Percentiles rank a stretch among this genome's conserved stretches.
phyloP scores from a whole-genome alignment of 2,888 invertebrate species.

The Lycia hirtaria region DNA sequence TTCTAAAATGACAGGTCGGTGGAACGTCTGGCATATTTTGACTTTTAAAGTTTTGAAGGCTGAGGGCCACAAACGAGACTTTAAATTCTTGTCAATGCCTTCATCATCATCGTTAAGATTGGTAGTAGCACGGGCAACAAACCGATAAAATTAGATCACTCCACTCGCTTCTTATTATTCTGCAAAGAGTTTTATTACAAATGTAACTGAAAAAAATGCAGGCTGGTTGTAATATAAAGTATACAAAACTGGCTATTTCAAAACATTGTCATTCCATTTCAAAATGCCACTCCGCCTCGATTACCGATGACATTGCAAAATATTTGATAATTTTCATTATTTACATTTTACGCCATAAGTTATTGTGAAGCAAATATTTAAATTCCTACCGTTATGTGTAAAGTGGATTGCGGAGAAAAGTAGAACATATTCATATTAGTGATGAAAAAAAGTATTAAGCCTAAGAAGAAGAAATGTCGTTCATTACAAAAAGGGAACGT shows the following conservation, averaged over 20 bases:
- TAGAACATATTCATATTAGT: constrained; percentile 59
- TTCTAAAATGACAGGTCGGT: neutral
- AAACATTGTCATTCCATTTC: constrained; percentile 69
- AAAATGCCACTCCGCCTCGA: constrained; percentile 66
- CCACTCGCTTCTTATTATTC: neutral
- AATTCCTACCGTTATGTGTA: constrained; percentile 67
- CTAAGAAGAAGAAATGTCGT: constrained; percentile 71
- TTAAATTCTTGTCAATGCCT: neutral
- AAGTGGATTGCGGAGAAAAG: constrained; percentile 72
- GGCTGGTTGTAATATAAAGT: constrained; percentile 26
- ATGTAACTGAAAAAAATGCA: constrained; percentile 1
- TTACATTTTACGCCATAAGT: constrained; percentile 64
- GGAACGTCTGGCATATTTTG: neutral
- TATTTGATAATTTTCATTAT: constrained; percentile 72
- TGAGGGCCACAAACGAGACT: neutral
- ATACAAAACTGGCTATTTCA: constrained; percentile 42
- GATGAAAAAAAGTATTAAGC: constrained; percentile 59
- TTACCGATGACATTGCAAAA: constrained; percentile 74
- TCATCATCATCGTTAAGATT: neutral
- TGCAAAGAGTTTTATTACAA: neutral
- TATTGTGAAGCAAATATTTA: constrained; percentile 56
- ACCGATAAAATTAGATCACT: too few species aligned
- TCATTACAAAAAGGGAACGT: constrained; percentile 79
- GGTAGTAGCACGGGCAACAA: too few species aligned
- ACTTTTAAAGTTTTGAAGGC: neutral